phyloP scores from a whole-genome alignment of 2,113 vertebrate genomes.

The Serilophus lunatus region DNA sequence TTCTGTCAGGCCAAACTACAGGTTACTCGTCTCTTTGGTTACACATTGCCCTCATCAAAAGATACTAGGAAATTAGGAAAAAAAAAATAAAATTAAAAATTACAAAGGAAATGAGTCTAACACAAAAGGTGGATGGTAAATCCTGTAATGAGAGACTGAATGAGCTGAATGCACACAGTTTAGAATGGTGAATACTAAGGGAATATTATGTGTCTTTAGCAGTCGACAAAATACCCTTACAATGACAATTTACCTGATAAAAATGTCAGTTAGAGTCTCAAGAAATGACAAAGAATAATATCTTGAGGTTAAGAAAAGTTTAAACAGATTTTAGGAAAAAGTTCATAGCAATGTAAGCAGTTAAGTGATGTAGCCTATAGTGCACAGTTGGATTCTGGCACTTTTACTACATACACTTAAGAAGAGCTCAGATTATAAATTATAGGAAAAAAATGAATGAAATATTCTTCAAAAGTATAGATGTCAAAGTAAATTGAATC shows the following conservation, averaged over 20 bases:
- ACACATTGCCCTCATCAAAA: not conserved
- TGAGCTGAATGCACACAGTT: not conserved
- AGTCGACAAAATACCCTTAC: not conserved
- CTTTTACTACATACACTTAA: not conserved
- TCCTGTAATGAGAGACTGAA: not conserved
- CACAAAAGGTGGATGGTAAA: not conserved
- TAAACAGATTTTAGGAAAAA: not conserved
- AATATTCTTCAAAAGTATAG: not conserved
- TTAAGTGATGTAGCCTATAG: not conserved
- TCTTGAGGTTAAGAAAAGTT: not conserved
- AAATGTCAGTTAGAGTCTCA: not conserved
- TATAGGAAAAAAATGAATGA: not conserved
- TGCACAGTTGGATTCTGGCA: not conserved
- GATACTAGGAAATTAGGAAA: not conserved
- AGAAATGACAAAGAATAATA: not conserved
- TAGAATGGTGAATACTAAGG: not conserved
- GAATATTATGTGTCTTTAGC: not conserved
- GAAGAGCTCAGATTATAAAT: not conserved
- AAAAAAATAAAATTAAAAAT: not conserved
- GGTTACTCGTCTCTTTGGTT: not conserved
- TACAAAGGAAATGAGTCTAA: not conserved
- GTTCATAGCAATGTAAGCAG: not conserved
- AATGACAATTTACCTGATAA: not conserved
- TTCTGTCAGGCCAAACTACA: not conserved
- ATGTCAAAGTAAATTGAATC: not conserved